Conservation (phyloP, 2,113 vertebrate species). For the Numenius arquata region DNA sequence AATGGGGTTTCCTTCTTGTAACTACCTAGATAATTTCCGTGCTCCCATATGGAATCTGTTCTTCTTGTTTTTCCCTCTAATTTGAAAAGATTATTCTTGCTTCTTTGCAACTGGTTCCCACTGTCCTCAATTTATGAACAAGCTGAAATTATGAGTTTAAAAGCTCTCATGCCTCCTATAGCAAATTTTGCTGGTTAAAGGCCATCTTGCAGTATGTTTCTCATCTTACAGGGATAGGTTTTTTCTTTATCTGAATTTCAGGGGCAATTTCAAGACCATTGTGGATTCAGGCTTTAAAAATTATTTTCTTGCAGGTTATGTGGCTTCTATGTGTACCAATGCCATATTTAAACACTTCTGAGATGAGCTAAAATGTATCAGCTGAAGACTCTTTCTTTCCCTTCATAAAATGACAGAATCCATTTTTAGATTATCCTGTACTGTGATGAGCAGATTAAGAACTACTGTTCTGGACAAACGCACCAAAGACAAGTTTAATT, state of each 20-base stretch:
- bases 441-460: not conserved
- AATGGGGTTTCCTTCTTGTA: conserved; percentile 14
- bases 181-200: not conserved
- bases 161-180: conserved; percentile 18
- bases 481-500: not conserved
- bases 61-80: conserved; percentile 26
- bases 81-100: conserved; percentile 56
- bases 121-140: conserved; percentile 37
- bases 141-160: conserved; percentile 36
- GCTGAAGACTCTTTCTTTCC: not conserved
- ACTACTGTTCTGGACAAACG: not conserved
- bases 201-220: not conserved
- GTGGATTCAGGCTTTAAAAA: not conserved
- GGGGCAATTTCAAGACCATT: not conserved
- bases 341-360: not conserved
- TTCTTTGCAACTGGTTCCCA: conserved; percentile 68
- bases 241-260: not conserved
- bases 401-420: not conserved
- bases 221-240: not conserved
- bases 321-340: not conserved
- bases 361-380: not conserved
- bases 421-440: not conserved
- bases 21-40: conserved; percentile 39
- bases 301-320: not conserved
- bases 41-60: conserved; percentile 39